Base-by-base conservation (phyloP, 2,888 invertebrate species). In the Clistopyga incitator region DNA sequence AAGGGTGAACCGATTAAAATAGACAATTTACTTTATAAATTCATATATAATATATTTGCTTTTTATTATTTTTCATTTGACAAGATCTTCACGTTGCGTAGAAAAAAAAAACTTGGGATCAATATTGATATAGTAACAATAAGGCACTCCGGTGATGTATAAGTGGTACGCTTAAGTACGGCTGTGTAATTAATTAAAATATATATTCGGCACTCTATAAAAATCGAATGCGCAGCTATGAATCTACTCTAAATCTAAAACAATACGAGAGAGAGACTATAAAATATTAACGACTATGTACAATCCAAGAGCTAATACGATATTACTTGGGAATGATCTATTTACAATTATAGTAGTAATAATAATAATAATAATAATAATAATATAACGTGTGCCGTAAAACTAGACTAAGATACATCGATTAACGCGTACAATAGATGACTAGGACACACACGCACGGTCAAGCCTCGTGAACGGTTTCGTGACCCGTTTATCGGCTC, bases 301-400 rank as follows among this genome's bases (percentile, higher is more conserved):
- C 83, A 83, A 83, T 83, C 72, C 72, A 80, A 72, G 45, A 87
- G 65, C 78, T 85, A 84, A 78, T 83, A 72, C 52, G 81, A 86
- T 80, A 87, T 85, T 72, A 79, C 76, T 87, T 88, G 88, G 90
- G 90, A 91, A 91, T 90, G 91, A 50, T 83, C 90, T 90, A 91
- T 91, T 87, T 90, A 91, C 90, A 91, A 87, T 72, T 72, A 67
- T 68, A 74, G 18, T 64, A 64, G 42, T 64, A 64, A 38, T 64
- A 64, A 18, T 38, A 18, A 72, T 42, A 54, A 38, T 38, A 91
- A 87, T 75, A 70, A 70, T 71, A 72, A 72, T 45, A 52, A n/a
- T 50, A 42, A 38, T 42, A 56, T 80, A 50, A 65, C 10, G 71
- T 68, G 59, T 67, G 47, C 20, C n/a, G 64, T 52, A 25, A 74